phyloP scores from a whole-genome alignment of 2,888 invertebrate genomes.

The Patella ulyssiponensis region DNA sequence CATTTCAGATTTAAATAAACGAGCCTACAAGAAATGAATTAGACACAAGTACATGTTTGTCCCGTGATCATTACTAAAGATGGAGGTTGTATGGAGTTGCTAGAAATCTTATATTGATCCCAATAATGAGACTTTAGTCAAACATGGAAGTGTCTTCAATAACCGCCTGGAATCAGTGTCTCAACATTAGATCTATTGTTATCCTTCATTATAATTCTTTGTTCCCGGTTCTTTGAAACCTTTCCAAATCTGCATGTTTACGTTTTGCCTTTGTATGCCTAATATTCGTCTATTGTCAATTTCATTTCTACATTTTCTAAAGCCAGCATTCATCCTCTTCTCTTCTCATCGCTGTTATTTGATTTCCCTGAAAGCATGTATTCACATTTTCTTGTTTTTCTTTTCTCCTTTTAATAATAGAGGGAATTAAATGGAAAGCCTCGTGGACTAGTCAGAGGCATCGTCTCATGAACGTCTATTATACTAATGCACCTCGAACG shows the following conservation, averaged over 20 bases:
- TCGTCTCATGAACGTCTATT: too few species aligned
- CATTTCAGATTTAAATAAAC: too few species aligned
- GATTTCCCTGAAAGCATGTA: background rate
- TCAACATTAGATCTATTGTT: conserved; percentile 1
- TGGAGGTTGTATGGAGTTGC: too few species aligned
- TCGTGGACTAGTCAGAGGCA: background rate
- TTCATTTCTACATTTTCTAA: background rate
- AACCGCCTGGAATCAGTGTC: background rate
- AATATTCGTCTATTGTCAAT: conserved; percentile 1
- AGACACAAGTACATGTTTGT: too few species aligned
- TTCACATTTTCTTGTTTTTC: conserved; percentile 3
- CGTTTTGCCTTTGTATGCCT: conserved; percentile 4
- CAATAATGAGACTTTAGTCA: background rate
- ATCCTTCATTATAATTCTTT: background rate
- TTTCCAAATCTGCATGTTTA: conserved; percentile 3
- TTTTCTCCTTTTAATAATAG: background rate
- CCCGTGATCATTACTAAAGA: too few species aligned
- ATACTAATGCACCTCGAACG: too few species aligned
- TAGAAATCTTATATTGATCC: too few species aligned
- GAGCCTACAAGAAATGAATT: too few species aligned
- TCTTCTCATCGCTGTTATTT: conserved; percentile 1
- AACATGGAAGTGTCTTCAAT: conserved; percentile 6
- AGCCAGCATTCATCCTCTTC: background rate
- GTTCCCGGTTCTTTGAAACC: background rate
- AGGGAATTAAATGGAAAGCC: background rate